Evolutionary conservation across 2,113 vertebrate genomes (phyloP), one percentile per base, ranked within the genome.

Genomic region (Lamprotornis superbus): DNA sequence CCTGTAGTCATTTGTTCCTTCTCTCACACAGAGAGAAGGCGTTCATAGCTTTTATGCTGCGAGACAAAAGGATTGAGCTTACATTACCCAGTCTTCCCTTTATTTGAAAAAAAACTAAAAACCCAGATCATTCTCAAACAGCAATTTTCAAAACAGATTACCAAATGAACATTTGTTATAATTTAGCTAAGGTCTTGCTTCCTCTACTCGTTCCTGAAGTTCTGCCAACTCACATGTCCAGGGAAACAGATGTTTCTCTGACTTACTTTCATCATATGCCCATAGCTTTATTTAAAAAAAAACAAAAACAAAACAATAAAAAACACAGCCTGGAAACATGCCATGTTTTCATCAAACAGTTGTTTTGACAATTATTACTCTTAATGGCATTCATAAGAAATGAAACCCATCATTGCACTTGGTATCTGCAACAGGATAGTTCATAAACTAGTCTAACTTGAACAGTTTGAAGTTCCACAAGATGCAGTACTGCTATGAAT

Each of bases 191-290:
- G 83, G 65, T 89, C 80, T 68, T 89, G 77, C 37, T 95, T 82
- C 52, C 83, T 92, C 40, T 92, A 78, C n/a, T 91, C 73, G 91
- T 89, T 97, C 69, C 65, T 95, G 95, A 95, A 89, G 49, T 84
- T 78, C 60, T 95, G 91, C 94, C 95, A 96, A 61, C 44, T 94
- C 87, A 75, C 22, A 81, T 65, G 77, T 94, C 91, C 69, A 94
- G 56, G 53, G 56, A 91, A 95, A 91, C 91, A 97, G 91, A 97
- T 95, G 94, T 86, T 95, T 69, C 47, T 88, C 70, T 87, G 70
- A 91, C 31, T 96, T 94, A 84, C 89, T 95, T 97, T 97, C 81
- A 95, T 95, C 89, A 95, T 83, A 79, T 76, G 93, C 94, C 91
- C 65, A 57, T 18, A 71, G 56, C 11, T 52, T 37, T 22, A 52